Conservation (phyloP, 2,113 vertebrate genomes). For the Scolopax mira region DNA sequence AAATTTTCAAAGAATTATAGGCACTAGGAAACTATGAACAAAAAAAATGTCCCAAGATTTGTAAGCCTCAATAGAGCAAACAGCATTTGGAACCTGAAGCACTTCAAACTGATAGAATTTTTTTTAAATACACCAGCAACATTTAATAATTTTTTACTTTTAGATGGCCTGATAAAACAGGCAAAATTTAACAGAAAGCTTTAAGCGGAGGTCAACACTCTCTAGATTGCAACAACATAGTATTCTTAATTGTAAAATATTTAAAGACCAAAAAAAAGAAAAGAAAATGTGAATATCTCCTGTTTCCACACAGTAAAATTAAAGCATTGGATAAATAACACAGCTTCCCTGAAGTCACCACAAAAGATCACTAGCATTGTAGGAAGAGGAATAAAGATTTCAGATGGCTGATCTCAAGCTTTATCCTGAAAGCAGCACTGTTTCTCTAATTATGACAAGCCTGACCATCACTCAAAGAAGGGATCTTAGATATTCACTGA, state of each 20-base stretch:
- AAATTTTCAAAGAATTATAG: slow-evolving; percentile 4
- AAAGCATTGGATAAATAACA: background rate
- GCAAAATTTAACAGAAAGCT: background rate
- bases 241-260: background rate
- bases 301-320: background rate
- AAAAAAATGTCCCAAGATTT: background rate
- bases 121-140: background rate
- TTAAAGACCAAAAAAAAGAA: background rate
- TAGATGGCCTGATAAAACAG: background rate
- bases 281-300: background rate
- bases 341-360: background rate
- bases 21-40: background rate
- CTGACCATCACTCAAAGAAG: background rate
- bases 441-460: background rate
- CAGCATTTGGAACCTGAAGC: background rate
- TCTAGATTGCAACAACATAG: background rate
- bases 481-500: background rate
- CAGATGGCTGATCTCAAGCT: background rate
- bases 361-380: background rate
- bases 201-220: background rate
- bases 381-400: background rate
- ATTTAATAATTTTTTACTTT: background rate
- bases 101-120: background rate
- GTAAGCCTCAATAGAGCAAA: background rate
- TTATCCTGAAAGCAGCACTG: background rate